A percentile compares a stretch with the other conserved stretches of the same genome.
phyloP scores from a whole-genome alignment of 2,888 invertebrate species.

The Nemoura dubitans region DNA sequence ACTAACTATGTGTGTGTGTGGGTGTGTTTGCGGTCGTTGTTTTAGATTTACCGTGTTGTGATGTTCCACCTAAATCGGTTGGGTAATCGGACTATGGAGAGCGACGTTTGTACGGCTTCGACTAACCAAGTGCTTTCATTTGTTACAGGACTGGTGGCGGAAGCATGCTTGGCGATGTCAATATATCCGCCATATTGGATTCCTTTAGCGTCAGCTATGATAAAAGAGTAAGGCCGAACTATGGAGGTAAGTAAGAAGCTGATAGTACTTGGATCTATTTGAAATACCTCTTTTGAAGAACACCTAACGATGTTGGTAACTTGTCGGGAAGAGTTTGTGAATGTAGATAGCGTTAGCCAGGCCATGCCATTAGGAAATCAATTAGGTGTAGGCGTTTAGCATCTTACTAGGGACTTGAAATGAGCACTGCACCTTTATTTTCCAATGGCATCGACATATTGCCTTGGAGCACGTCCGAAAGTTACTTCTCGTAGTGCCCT shows the following conservation, averaged over 20 bases:
- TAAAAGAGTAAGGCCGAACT: slow-evolving; percentile 99
- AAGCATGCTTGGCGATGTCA: slow-evolving; percentile 91
- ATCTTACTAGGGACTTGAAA: neutral
- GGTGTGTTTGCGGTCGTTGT: neutral
- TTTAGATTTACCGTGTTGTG: neutral
- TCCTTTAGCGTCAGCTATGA: slow-evolving; percentile 97
- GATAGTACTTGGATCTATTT: neutral
- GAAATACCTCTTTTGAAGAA: slow-evolving; percentile 17
- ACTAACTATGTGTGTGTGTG: neutral
- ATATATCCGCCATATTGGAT: slow-evolving; percentile 94
- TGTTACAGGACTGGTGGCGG: slow-evolving; percentile 74
- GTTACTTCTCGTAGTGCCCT: neutral
- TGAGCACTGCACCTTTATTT: neutral
- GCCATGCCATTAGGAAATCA: neutral
- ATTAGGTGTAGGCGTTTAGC: neutral
- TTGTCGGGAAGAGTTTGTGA: neutral
- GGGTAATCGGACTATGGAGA: neutral
- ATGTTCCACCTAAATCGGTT: neutral
- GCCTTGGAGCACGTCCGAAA: neutral
- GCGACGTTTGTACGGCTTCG: neutral
- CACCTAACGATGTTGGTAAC: neutral
- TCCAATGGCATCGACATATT: neutral
- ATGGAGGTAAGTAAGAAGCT: slow-evolving; percentile 83
- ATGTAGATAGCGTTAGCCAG: neutral
- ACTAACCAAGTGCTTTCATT: slow-evolving; percentile 47